Base-by-base conservation (phyloP, 1,140 invertebrate species). In the Archivesica marissinica region DNA sequence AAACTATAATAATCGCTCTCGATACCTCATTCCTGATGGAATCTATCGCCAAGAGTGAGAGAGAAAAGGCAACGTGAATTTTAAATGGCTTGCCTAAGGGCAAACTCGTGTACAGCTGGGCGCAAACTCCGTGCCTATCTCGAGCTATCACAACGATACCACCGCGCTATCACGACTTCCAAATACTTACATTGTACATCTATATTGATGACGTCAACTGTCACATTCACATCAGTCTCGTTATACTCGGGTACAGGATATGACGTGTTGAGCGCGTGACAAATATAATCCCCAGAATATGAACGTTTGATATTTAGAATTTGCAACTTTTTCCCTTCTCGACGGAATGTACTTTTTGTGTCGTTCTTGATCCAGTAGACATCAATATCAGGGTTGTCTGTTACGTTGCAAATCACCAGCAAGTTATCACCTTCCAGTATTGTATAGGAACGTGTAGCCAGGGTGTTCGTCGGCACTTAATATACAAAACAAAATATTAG, bases 291-390 rank as follows among this genome's bases (percentile, higher is more conserved):
- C 6, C 77, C 77, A 13, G 56, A 50, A 25, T 44, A 47, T 30
- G 38, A 15, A 25, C 77, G 33, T 11, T 66, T 47, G 15, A 79
- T 79, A 44, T 79, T 68, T 11, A 79, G 59, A 47, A 79, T 66
- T 30, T 64, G 30, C 13, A 79, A 50, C 2, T 44, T n/a, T 33
- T 41, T 47, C 17, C 77, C 77, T 64, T 79, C 38, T 33, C 68
- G 77, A 15, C 28, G 30, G 35, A 64, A 64, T 1, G 15, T 0
- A 33, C 38, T 59, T 50, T 50, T 50, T 11, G 59, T 47, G 13
- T 50, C 59, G 23, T 79, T 68, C 52, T 79, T 79, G 23, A 41
- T 50, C 77, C 77, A 79, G 77, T 50, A 79, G 9, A 79, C 39
- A 20, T 79, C 33, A n/a, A 68, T 39, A 41, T 66, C 59, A 1